phyloP scores from a whole-genome alignment of 2,888 invertebrate genomes.

The Holacanthella duospinosa region DNA sequence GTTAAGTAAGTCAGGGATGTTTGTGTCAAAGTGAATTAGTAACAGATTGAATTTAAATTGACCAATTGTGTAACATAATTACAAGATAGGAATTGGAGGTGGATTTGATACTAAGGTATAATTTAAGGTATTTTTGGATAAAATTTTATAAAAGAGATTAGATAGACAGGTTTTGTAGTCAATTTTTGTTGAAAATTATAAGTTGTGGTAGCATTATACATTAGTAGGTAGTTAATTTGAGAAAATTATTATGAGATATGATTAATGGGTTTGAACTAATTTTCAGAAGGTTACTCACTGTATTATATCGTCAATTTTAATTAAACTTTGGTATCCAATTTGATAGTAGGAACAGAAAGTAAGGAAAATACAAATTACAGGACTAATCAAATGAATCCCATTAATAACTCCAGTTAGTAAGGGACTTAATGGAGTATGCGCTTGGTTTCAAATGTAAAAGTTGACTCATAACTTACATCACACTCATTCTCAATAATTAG shows the following conservation, averaged over 20 bases:
- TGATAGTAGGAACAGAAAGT: background rate
- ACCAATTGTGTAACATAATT: too few relatives aligned
- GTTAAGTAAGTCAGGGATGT: too few relatives aligned
- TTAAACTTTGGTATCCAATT: background rate
- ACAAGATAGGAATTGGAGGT: too few relatives aligned
- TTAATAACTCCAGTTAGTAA: background rate
- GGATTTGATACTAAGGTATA: too few relatives aligned
- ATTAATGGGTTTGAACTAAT: too few relatives aligned
- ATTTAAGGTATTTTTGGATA: too few relatives aligned
- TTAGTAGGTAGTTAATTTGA: background rate
- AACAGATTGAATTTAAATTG: background rate
- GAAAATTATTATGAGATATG: background rate
- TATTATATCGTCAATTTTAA: background rate
- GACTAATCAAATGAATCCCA: background rate
- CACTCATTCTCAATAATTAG: background rate
- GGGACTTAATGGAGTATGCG: background rate
- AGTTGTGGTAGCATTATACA: background rate
- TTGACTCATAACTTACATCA: background rate
- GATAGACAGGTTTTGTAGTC: too few relatives aligned
- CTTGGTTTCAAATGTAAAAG: background rate
- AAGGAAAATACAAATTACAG: background rate
- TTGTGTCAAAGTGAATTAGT: background rate
- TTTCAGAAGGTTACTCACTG: too few relatives aligned
- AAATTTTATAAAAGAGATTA: too few relatives aligned
- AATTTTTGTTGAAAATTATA: background rate